Evolutionary conservation across 2,113 vertebrate genomes (phyloP).

Genomic region (Megaleporinus macrocephalus): DNA sequence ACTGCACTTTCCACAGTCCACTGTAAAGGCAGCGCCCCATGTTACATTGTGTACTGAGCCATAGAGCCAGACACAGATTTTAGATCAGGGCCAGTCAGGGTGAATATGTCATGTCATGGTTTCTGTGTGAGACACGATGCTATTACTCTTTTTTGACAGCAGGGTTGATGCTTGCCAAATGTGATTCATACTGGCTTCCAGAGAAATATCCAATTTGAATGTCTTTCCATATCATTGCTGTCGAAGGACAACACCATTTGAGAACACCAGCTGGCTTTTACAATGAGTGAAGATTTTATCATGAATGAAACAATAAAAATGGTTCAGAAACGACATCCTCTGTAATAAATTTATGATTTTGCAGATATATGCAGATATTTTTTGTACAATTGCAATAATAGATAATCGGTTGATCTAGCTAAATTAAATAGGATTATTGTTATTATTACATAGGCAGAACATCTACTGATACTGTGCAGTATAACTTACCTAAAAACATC

Average conservation of each 20-base stretch:
- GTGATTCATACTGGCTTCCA: conserved; percentile 1
- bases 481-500: neutral
- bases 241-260: neutral
- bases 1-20: neutral
- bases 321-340: too few relatives aligned
- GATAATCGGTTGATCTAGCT: too few relatives aligned
- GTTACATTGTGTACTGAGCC: neutral
- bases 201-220: neutral
- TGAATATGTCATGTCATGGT: neutral
- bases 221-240: neutral
- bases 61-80: neutral
- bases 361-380: too few relatives aligned
- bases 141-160: conserved; percentile 5
- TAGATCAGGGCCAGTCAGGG: neutral
- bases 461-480: neutral
- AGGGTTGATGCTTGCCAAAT: neutral
- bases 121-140: neutral
- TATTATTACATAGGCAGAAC: too few relatives aligned
- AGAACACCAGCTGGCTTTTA: too few relatives aligned
- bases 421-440: too few relatives aligned
- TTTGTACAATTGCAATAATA: too few relatives aligned
- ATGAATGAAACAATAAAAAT: too few relatives aligned
- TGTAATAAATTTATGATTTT: too few relatives aligned
- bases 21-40: neutral
- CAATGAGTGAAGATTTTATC: too few relatives aligned